phyloP scores from a whole-genome alignment of 2,113 vertebrate species.

The Ptychochromis oligacanthus region DNA sequence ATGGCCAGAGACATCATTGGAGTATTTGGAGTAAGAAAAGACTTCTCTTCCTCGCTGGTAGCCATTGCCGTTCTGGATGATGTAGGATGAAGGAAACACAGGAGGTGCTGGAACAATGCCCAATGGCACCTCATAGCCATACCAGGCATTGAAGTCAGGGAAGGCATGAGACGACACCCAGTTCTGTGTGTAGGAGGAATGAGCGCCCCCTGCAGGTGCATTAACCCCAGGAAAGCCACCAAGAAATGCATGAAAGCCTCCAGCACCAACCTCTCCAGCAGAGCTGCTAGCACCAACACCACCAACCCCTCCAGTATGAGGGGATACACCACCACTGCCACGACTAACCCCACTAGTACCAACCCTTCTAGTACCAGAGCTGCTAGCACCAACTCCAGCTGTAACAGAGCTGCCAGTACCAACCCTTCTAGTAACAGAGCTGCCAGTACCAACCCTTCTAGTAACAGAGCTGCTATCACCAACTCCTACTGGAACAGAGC shows the following conservation, averaged over 20 bases:
- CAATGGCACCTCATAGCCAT: fast-evolving
- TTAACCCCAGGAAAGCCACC: not conserved
- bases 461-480: too few relatives aligned
- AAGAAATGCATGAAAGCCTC: not conserved
- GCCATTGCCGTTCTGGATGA: not conserved
- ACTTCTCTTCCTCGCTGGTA: not conserved
- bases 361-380: too few relatives aligned
- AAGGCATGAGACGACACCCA: not conserved
- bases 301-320: too few relatives aligned
- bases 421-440: not conserved
- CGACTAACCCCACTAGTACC: not conserved
- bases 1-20: fast-evolving
- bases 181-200: fast-evolving
- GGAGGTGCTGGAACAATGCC: not conserved
- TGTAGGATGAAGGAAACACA: not conserved
- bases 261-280: not conserved
- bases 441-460: not conserved
- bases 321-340: too few relatives aligned
- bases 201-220: fast-evolving
- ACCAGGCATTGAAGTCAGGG: not conserved
- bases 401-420: not conserved
- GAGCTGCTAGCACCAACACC: too few relatives aligned
- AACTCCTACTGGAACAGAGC: not conserved
- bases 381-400: too few relatives aligned
- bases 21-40: not conserved